Evolutionary conservation across 1,140 invertebrate genomes (phyloP).

Genomic region (Scaptodrosophila lebanonensis): DNA sequence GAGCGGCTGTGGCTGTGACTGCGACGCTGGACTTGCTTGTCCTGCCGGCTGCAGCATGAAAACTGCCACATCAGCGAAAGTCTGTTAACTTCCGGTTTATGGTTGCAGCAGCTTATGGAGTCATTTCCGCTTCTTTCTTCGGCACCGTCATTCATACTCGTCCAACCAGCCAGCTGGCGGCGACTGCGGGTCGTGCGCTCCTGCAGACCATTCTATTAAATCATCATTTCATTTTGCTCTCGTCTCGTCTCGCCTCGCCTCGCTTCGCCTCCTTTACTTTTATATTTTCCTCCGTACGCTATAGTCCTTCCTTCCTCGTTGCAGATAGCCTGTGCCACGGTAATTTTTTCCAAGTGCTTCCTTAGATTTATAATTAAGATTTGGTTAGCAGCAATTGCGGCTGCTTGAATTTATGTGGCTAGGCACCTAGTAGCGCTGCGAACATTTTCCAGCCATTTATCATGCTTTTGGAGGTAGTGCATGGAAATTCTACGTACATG

Average conservation of each 20-base stretch:
- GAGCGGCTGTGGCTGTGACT: not conserved
- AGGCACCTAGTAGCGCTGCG: conserved; percentile 26
- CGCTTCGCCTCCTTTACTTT: not conserved
- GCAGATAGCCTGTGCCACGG: conserved; percentile 33
- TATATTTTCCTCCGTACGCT: conserved; percentile 2
- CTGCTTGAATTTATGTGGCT: conserved; percentile 47
- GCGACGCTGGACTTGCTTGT: not conserved
- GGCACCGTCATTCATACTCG: conserved; percentile 59
- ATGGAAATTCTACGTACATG: conserved; percentile 44
- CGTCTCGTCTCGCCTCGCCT: not conserved
- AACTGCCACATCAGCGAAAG: conserved; percentile 74
- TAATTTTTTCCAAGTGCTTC: conserved; percentile 70
- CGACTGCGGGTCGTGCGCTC: conserved; percentile 20
- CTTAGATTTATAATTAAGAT: conserved; percentile 76
- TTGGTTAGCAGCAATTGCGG: conserved; percentile 69
- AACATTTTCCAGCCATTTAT: conserved; percentile 48
- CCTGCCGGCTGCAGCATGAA: conserved; percentile 33
- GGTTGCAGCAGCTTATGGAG: conserved; percentile 74
- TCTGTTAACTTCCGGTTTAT: conserved; percentile 75
- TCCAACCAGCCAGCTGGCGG: conserved; percentile 61
- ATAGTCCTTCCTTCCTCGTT: not conserved
- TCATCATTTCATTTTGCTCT: conserved; percentile 64
- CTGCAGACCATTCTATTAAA: conserved; percentile 75
- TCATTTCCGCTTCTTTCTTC: conserved; percentile 50
- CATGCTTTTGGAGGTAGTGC: conserved; percentile 52